These are phyloP conservation scores for Lepus timidus DNA, from an alignment of 2,113 vertebrate genomes.

Conservation along the genomic window DNA sequence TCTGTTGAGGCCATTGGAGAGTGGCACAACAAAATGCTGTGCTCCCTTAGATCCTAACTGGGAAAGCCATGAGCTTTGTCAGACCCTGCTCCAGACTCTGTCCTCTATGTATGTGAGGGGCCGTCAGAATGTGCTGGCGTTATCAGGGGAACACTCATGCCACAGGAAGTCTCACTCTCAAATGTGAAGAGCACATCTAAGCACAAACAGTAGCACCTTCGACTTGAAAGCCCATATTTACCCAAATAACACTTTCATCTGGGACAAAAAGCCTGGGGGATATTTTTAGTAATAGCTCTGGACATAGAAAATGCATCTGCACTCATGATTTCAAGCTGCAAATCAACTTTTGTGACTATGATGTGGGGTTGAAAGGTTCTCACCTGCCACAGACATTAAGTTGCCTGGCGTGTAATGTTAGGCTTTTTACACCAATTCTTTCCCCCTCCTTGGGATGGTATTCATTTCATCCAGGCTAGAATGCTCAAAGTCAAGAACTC, in stretches of 20 bases:
- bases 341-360: slow-evolving; percentile 4
- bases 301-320: slow-evolving; percentile 53
- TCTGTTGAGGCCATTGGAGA: neutral
- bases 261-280: slow-evolving; percentile 30
- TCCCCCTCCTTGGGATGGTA: neutral
- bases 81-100: neutral
- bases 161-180: slow-evolving; percentile 75
- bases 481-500: neutral
- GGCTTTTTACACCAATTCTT: neutral
- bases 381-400: neutral
- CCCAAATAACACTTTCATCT: slow-evolving; percentile 72
- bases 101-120: neutral
- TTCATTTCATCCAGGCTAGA: neutral
- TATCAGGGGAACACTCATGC: slow-evolving; percentile 63
- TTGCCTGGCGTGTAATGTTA: neutral
- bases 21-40: neutral
- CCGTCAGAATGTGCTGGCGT: slow-evolving; percentile 1
- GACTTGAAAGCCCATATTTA: slow-evolving; percentile 75
- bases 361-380: neutral
- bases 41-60: slow-evolving; percentile 22
- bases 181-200: slow-evolving; percentile 59
- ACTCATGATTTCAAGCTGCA: slow-evolving; percentile 19
- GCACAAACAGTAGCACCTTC: slow-evolving; percentile 74
- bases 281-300: slow-evolving; percentile 74
- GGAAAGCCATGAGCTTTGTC: neutral